phyloP scores from a whole-genome alignment of 2,113 vertebrate species.

The Cricetomys ansorgei region DNA sequence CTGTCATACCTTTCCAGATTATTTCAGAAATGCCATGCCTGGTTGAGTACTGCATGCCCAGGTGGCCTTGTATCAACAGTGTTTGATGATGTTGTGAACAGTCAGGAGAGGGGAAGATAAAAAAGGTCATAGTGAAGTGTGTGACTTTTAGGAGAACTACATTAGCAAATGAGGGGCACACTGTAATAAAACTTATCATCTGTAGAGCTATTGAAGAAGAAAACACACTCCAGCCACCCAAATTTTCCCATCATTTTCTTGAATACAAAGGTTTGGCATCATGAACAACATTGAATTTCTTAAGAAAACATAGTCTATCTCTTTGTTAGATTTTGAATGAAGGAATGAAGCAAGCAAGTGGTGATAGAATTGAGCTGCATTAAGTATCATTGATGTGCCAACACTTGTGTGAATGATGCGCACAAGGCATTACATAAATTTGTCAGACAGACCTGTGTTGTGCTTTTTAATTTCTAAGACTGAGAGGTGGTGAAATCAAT shows the following conservation, averaged over 20 bases:
- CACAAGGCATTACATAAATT: neutral
- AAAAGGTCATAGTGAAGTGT: conserved; percentile 40
- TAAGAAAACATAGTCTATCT: neutral
- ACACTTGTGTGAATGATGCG: neutral
- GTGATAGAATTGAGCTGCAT: neutral
- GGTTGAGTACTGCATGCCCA: conserved; percentile 62
- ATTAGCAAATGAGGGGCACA: conserved; percentile 59
- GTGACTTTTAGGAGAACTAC: conserved; percentile 22
- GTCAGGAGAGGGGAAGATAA: conserved; percentile 16
- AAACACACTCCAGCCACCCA: conserved; percentile 9
- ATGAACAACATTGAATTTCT: neutral
- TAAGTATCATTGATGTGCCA: neutral
- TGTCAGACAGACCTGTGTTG: neutral
- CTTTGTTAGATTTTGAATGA: neutral
- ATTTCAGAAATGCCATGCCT: conserved; percentile 61
- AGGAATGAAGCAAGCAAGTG: neutral
- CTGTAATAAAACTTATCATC: conserved; percentile 53
- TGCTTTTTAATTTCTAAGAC: neutral
- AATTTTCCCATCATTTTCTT: neutral
- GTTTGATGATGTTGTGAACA: conserved; percentile 42
- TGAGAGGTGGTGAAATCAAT: neutral
- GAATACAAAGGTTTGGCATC: neutral
- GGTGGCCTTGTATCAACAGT: conserved; percentile 65
- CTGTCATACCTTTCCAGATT: conserved; percentile 62
- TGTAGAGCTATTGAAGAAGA: conserved; percentile 21